phyloP scores from a whole-genome alignment of 2,113 vertebrate genomes.

The Ictalurus furcatus region DNA sequence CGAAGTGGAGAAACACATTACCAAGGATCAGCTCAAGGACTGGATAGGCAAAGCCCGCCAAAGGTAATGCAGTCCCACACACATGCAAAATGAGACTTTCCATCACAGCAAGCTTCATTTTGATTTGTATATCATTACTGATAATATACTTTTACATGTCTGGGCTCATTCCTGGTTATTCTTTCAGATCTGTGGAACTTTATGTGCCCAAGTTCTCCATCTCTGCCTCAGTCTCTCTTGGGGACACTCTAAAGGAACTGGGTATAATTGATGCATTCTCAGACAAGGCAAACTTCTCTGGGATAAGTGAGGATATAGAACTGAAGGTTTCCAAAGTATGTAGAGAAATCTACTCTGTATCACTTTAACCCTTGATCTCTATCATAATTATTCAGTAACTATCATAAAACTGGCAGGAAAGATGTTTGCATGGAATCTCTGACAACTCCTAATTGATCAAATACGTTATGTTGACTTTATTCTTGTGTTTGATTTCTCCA shows the following conservation, averaged over 20 bases:
- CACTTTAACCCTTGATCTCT: not conserved
- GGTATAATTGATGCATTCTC: constrained; percentile 75
- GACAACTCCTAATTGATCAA: not conserved
- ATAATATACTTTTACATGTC: not conserved
- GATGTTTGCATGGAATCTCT: too few species aligned
- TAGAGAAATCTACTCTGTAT: not conserved
- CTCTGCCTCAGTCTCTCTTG: constrained; percentile 69
- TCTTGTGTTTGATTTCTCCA: not conserved
- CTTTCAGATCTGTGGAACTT: constrained; percentile 67
- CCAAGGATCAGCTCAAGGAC: constrained; percentile 57
- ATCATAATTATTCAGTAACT: not conserved
- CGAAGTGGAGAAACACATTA: constrained; percentile 73
- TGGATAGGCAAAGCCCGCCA: constrained; percentile 46
- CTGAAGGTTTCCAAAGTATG: constrained; percentile 81
- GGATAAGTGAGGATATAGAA: constrained; percentile 63
- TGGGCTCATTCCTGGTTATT: constrained; percentile 37
- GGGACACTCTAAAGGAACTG: constrained; percentile 66
- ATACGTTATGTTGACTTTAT: not conserved
- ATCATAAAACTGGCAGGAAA: not conserved
- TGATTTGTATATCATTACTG: too few species aligned
- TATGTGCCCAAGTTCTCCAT: constrained; percentile 79
- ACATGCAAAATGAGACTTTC: not conserved
- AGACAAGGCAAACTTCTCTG: constrained; percentile 75
- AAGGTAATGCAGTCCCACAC: not conserved
- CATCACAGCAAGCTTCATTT: not conserved